These are phyloP conservation scores for Slavum lentiscoides DNA, from an alignment of 2,888 invertebrate species.

Conservation along the genomic window DNA sequence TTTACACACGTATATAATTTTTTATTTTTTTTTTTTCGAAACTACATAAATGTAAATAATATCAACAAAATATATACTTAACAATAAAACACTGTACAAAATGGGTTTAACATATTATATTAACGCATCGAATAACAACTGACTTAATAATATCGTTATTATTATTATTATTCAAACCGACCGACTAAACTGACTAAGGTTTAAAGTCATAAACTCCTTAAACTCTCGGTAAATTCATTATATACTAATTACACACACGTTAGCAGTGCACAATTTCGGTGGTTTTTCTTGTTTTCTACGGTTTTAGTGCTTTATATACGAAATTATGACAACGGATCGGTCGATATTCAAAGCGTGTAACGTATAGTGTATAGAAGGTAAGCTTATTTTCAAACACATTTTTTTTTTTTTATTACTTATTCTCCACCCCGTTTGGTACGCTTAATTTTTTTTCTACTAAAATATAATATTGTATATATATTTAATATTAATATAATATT, in stretches of 20 bases:
- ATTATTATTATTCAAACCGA: constrained; percentile 18
- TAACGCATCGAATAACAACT: constrained; percentile 40
- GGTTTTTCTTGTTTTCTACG: constrained; percentile 52
- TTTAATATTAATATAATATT: too few relatives aligned
- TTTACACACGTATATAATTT: too few relatives aligned
- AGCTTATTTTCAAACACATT: constrained; percentile 45
- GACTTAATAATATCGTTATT: constrained; percentile 6
- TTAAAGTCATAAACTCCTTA: neutral
- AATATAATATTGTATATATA: neutral
- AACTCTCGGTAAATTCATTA: neutral
- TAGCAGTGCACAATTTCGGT: constrained; percentile 47
- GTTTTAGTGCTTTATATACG: constrained; percentile 49
- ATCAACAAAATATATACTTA: neutral
- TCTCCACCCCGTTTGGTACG: neutral
- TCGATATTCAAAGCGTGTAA: constrained; percentile 31
- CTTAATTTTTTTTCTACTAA: neutral
- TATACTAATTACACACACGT: constrained; percentile 33
- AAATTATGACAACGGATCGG: constrained; percentile 46
- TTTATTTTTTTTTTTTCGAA: too few relatives aligned
- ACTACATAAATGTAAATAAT: constrained; percentile 24
- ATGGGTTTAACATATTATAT: constrained; percentile 40
- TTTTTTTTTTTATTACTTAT: constrained; percentile 23
- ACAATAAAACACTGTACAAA: constrained; percentile 37
- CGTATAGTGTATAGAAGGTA: constrained; percentile 36
- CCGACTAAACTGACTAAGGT: constrained; percentile 30